These are phyloP conservation scores for Cyclina sinensis DNA, from an alignment of 1,140 invertebrate genomes.

Conservation along the genomic window DNA sequence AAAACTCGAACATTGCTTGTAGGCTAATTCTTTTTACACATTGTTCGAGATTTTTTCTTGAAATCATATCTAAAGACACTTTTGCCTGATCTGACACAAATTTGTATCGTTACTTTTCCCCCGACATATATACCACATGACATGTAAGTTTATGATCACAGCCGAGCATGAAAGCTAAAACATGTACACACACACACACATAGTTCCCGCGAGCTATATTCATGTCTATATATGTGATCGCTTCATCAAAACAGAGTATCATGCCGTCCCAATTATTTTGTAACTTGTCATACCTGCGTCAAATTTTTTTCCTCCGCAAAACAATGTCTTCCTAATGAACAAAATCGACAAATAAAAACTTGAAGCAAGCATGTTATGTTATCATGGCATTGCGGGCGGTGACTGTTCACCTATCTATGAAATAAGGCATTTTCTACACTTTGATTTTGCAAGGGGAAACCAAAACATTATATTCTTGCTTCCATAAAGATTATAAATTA, in stretches of 20 bases:
- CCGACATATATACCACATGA: not conserved
- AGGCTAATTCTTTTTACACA: no score
- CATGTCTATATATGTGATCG: conserved; percentile 3
- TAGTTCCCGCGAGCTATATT: conserved; percentile 4
- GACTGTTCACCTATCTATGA: not conserved
- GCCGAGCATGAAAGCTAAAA: not conserved
- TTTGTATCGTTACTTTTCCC: not conserved
- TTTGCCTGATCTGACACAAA: no score
- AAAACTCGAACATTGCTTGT: no score
- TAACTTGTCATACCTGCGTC: not conserved
- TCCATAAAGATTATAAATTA: not conserved
- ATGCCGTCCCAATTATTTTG: not conserved
- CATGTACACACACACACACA: not conserved
- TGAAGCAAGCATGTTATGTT: no score
- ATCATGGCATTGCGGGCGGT: not conserved
- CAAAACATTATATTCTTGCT: not conserved
- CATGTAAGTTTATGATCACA: not conserved
- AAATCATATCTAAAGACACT: no score
- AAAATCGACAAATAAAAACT: not conserved
- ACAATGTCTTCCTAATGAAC: not conserved
- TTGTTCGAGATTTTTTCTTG: no score
- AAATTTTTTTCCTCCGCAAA: not conserved
- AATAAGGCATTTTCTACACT: not conserved
- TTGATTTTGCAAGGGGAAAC: not conserved
- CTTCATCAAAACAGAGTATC: not conserved